These are phyloP conservation scores for Sciaenops ocellatus DNA, from an alignment of 2,797 vertebrate genomes.

Conservation along the genomic window DNA sequence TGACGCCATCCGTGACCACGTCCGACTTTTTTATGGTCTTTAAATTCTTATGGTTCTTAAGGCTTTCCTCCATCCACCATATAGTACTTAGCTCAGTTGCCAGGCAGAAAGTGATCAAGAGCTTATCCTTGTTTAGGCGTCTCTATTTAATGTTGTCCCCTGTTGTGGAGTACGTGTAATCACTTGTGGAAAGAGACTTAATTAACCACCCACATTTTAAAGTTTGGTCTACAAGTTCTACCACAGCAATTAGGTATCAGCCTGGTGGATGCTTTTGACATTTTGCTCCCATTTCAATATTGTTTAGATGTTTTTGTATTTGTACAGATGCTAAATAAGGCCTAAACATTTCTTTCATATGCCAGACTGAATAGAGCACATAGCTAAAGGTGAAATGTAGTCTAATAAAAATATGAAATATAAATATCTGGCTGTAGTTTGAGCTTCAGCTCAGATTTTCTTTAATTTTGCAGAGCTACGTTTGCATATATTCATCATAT, in stretches of 20 bases:
- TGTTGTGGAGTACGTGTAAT: conserved; percentile 2
- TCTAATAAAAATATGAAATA: neutral
- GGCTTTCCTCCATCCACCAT: conserved; percentile 9
- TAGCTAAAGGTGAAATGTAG: neutral
- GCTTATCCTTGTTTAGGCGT: conserved; percentile 52
- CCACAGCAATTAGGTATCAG: neutral
- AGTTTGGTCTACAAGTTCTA: neutral
- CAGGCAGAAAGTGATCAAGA: conserved; percentile 46
- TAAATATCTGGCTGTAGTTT: neutral
- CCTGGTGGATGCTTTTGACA: neutral
- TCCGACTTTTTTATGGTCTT: conserved; percentile 33
- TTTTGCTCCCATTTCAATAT: too few species aligned
- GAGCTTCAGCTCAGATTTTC: neutral
- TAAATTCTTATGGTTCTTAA: conserved; percentile 53
- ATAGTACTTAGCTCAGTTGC: conserved; percentile 40
- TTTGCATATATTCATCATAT: neutral
- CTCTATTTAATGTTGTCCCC: conserved; percentile 34
- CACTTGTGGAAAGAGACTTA: conserved; percentile 5
- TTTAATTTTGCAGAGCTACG: conserved; percentile 1
- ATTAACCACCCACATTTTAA: neutral
- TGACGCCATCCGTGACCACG: conserved; percentile 17
- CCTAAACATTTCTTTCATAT: neutral
- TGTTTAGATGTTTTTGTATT: too few species aligned
- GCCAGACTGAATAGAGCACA: neutral
- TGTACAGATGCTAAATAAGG: too few species aligned